Evolutionary conservation across 1,140 invertebrate species (phyloP), one percentile per base, ranked within the genome.

Genomic region (Contarinia nasturtii): DNA sequence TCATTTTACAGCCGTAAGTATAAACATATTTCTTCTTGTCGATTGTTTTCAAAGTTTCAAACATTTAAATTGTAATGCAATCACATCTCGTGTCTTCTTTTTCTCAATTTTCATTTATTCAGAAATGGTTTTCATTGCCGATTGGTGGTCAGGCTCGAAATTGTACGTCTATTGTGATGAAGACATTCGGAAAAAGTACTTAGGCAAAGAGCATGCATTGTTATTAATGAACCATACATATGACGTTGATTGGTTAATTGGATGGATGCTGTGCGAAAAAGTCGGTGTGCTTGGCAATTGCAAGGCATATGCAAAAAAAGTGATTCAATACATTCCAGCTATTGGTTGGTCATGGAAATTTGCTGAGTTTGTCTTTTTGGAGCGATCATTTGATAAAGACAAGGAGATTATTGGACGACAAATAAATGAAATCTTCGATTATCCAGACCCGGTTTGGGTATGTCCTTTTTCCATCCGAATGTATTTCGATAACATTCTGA

Each of bases 331-430:
- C 58, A 72, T 96, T 49, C 92, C 92, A n/a, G 79, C 89, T 7
- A 75, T 95, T 51, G 92, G 92, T 44, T 97, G 91, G 90, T 78
- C 80, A 49, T 96, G 89, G 89, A 83, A 85, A 68, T 89, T 93
- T 65, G 82, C 81, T 7, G 91, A 95, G 64, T 84, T 81, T 67
- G 82, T 94, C 49, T 95, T 95, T 66, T 68, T 97, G 27, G 86
- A 92, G 61, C 76, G 92, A 54, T 83, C 82, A 53, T 95, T 82
- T 74, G 81, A 90, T 19, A 86, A 91, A 64, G 92, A 94, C 60
- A 84, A 76, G 61, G 73, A 79, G 55, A 81, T 79, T 40, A 86
- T 96, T 52, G 73, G 77, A 45, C 66, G 67, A 27, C 86, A 93
- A 65, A 74, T 96, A 43, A 73, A 74, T 53, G 76, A 86, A 63